Evolutionary conservation across 2,113 vertebrate species (phyloP), one percentile per base, ranked within the genome.

Genomic region (Sinosuthora webbiana): DNA sequence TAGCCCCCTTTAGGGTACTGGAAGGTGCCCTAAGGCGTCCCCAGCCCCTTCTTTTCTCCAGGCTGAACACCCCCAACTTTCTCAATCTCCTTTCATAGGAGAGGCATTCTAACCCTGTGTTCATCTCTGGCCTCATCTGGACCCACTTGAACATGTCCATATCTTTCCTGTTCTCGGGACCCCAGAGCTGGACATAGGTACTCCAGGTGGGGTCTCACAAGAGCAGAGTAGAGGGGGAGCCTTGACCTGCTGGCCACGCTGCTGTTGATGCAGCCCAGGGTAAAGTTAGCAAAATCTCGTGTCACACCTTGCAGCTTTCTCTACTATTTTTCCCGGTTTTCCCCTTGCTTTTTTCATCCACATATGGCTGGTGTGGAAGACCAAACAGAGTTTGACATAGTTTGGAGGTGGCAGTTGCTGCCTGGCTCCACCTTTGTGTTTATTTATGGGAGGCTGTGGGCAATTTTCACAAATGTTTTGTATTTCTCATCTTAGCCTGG

Each of bases 161-260:
- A 4, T 45, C 19, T 63, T 55, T 55, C 19, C 30, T 70, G 8
- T 55, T n/a, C 56, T 47, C 41, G 41, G 13, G 13, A 41, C 7
- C 15, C 39, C 39, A 62, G 30, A 37, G 13, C 3, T 39, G n/a
- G 15, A 16, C 24, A 33, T 5, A 25, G 39, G 10, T 28, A n/a
- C 19, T 45, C 33, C 28, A 15, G 27, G 11, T 45, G 28, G 39
- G 33, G 12, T 69, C 33, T 68, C 39, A 18, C 28, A 23, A 60
- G 23, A 55, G 47, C 15, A 41, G 28, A 33, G 31, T 6, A 37
- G 21, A 45, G 22, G 9, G 14, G 5, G 4, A 53, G 15, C 19
- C 39, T 39, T 8, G 23, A n/a, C 39, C 39, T 55, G 8, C 47
- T 62, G 19, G 23, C 49, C 22, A 30, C 0, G 0, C 41, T 70